Evolutionary conservation across 2,888 invertebrate species (phyloP).

Genomic region (Noctua pronuba): DNA sequence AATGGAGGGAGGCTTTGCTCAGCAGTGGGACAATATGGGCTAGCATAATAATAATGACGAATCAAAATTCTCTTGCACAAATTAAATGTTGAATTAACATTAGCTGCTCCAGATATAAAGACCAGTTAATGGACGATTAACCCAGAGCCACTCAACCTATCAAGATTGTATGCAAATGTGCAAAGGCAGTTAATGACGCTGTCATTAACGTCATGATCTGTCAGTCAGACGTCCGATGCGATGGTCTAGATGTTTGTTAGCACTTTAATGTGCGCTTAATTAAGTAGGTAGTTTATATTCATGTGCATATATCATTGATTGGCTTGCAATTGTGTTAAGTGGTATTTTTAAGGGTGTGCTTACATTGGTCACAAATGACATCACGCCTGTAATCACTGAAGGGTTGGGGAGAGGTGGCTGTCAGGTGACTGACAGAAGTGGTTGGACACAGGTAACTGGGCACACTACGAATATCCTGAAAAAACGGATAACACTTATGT

Average conservation of each 20-base stretch:
- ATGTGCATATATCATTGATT: neutral
- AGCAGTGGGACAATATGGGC: no score
- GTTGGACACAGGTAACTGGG: no score
- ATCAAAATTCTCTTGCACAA: slow-evolving; percentile 11
- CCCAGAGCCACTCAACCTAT: slow-evolving; percentile 2
- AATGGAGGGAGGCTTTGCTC: no score
- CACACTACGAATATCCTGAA: no score
- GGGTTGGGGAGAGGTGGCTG: neutral
- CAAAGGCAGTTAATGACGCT: slow-evolving; percentile 30
- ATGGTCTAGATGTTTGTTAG: slow-evolving; percentile 9
- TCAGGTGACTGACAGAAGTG: no score
- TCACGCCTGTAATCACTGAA: neutral
- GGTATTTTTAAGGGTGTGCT: neutral
- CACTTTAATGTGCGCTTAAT: slow-evolving; percentile 1
- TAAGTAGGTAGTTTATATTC: neutral
- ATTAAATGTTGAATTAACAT: neutral
- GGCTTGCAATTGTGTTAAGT: neutral
- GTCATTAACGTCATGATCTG: slow-evolving; percentile 30
- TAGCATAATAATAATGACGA: no score
- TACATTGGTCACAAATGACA: neutral
- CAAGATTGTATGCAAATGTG: slow-evolving; percentile 9
- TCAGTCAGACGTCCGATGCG: slow-evolving; percentile 6
- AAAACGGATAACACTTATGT: no score
- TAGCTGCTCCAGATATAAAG: slow-evolving; percentile 1
- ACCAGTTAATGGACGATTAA: neutral